These are phyloP conservation scores for Chrysochloris asiatica DNA, from an alignment of 2,113 vertebrate genomes.

Conservation along the genomic window DNA sequence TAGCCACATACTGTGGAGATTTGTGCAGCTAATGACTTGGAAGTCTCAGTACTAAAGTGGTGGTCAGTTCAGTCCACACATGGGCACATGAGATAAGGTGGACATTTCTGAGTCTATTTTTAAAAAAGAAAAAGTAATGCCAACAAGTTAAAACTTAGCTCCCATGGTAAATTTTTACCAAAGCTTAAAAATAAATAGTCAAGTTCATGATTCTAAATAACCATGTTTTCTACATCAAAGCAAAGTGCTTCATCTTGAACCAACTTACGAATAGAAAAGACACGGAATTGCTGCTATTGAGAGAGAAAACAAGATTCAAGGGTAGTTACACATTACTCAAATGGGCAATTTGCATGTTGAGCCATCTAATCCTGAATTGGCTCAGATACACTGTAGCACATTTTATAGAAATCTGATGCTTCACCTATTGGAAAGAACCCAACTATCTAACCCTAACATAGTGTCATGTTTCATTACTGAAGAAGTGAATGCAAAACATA, in stretches of 20 bases:
- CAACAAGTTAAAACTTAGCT: conserved; percentile 8
- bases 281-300: not conserved
- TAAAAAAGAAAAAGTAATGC: conserved; percentile 30
- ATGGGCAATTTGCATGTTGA: conserved; percentile 30
- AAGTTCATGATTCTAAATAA: not conserved
- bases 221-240: not conserved
- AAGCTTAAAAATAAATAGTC: not conserved
- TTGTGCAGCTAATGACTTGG: not conserved
- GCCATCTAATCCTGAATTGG: conserved; percentile 37
- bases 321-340: not conserved
- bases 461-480: conserved; percentile 54
- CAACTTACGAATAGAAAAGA: not conserved
- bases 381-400: conserved; percentile 41
- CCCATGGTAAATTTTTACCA: conserved; percentile 17
- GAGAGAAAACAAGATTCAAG: conserved; percentile 37
- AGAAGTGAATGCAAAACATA: conserved; percentile 43
- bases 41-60: not conserved
- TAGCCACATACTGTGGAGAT: not conserved
- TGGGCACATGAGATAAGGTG: not conserved
- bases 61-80: not conserved
- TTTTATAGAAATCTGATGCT: conserved; percentile 69
- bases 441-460: conserved; percentile 45
- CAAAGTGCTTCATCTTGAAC: not conserved
- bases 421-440: conserved; percentile 56
- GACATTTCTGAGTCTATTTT: not conserved